These are phyloP conservation scores for Gisinianus flammeolus DNA, from an alignment of 2,888 invertebrate species.

Conservation along the genomic window DNA sequence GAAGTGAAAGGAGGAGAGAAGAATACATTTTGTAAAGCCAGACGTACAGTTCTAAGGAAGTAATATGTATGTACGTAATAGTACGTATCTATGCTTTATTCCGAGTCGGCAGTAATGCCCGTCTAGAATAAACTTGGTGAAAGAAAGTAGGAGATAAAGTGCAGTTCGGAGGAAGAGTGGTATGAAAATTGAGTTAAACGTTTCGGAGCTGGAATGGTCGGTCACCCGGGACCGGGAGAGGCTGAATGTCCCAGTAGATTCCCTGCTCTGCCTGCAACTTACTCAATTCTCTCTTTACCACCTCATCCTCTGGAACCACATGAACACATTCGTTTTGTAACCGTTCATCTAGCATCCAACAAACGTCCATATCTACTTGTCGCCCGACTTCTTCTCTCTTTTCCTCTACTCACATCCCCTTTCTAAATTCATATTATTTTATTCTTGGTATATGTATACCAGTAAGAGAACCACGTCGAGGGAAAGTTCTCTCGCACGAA, in stretches of 20 bases:
- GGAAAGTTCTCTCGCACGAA: neutral
- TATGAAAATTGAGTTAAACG: constrained; percentile 59
- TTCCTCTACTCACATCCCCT: neutral
- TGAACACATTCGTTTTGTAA: neutral
- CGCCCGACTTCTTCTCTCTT: neutral
- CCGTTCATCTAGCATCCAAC: neutral
- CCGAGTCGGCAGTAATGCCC: no score
- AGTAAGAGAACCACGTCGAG: neutral
- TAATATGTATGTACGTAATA: no score
- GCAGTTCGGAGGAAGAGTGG: constrained; percentile 38
- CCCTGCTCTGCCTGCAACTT: constrained; percentile 28
- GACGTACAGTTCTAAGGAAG: no score
- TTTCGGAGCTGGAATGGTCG: constrained; percentile 50
- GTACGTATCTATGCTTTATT: no score
- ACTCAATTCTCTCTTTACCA: constrained; percentile 19
- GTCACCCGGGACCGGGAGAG: constrained; percentile 52
- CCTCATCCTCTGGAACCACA: neutral
- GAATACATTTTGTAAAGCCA: no score
- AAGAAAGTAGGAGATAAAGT: constrained; percentile 19
- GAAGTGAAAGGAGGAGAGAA: no score
- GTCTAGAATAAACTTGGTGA: constrained; percentile 18
- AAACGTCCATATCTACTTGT: neutral
- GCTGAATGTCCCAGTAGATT: constrained; percentile 40
- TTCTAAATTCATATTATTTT: constrained; percentile 13
- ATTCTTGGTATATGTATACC: neutral